Evolutionary conservation across 2,797 vertebrate species (phyloP).

Genomic region (Takifugu ocellatus): DNA sequence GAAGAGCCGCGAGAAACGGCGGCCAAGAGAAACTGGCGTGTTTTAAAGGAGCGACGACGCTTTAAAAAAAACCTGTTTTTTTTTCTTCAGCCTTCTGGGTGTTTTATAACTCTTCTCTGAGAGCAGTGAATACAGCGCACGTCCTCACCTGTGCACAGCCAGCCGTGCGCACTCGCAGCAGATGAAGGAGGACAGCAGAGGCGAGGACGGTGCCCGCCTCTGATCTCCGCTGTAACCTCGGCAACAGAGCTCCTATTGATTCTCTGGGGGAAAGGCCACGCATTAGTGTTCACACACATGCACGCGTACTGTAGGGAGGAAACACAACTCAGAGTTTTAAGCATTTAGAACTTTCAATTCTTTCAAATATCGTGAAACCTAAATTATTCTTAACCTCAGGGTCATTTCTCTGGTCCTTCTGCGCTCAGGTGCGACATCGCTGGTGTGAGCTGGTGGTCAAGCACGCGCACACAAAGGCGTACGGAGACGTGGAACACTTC

Average conservation of each 20-base stretch:
- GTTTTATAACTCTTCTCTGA: conserved; percentile 41
- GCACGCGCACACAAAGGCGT: conserved; percentile 77
- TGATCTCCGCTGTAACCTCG: conserved; percentile 73
- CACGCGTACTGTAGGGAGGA: conserved; percentile 28
- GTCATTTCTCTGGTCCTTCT: conserved; percentile 8
- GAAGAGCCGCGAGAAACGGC: conserved; percentile 25
- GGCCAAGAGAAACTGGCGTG: conserved; percentile 37
- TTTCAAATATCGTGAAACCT: background rate
- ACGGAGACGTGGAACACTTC: conserved; percentile 84
- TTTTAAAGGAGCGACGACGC: conserved; percentile 46
- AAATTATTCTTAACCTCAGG: background rate
- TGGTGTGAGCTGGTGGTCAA: conserved; percentile 96
- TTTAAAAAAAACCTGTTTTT: conserved; percentile 50
- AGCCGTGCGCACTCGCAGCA: conserved; percentile 28
- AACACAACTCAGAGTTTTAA: background rate
- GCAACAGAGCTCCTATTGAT: conserved; percentile 80
- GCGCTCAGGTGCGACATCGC: conserved; percentile 86
- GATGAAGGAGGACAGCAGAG: conserved; percentile 67
- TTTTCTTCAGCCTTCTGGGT: conserved; percentile 19
- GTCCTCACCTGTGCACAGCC: conserved; percentile 5
- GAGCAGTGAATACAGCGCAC: background rate
- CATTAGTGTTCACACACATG: conserved; percentile 50
- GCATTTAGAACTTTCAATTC: background rate
- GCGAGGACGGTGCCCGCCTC: conserved; percentile 71
- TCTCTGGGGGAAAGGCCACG: conserved; percentile 64